These are phyloP conservation scores for Metellina segmentata DNA, from an alignment of 2,888 invertebrate species.

Conservation along the genomic window DNA sequence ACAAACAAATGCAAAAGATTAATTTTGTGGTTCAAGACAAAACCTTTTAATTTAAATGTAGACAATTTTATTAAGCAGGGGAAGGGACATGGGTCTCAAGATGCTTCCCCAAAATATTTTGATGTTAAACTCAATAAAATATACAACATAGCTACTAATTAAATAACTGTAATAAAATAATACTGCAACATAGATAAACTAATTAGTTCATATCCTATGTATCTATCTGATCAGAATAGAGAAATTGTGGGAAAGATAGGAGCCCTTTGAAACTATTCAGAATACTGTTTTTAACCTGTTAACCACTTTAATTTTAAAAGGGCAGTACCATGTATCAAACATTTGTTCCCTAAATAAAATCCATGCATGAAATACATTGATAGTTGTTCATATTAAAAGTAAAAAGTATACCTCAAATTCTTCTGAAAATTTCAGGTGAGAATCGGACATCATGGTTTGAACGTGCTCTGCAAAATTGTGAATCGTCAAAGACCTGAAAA, in stretches of 20 bases:
- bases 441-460: slow-evolving; percentile 70
- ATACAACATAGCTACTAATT: too few relatives aligned
- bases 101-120: too few relatives aligned
- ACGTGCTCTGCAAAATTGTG: slow-evolving; percentile 61
- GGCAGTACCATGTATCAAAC: neutral
- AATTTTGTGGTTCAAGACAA: too few relatives aligned
- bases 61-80: too few relatives aligned
- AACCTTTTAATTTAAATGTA: too few relatives aligned
- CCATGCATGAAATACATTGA: neutral
- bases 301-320: neutral
- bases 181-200: too few relatives aligned
- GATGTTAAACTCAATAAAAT: too few relatives aligned
- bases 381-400: neutral
- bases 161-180: too few relatives aligned
- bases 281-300: neutral
- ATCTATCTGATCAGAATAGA: neutral
- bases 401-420: slow-evolving; percentile 71
- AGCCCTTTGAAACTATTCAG: neutral
- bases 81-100: too few relatives aligned
- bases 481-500: slow-evolving; percentile 36
- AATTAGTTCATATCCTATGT: too few relatives aligned
- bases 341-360: neutral
- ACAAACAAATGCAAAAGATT: too few relatives aligned
- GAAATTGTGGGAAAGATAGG: neutral
- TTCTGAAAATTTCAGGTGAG: slow-evolving; percentile 68